Evolutionary conservation across 2,888 invertebrate genomes (phyloP), one percentile per base, ranked within the genome.

Genomic region (Diplazon laetatorius): DNA sequence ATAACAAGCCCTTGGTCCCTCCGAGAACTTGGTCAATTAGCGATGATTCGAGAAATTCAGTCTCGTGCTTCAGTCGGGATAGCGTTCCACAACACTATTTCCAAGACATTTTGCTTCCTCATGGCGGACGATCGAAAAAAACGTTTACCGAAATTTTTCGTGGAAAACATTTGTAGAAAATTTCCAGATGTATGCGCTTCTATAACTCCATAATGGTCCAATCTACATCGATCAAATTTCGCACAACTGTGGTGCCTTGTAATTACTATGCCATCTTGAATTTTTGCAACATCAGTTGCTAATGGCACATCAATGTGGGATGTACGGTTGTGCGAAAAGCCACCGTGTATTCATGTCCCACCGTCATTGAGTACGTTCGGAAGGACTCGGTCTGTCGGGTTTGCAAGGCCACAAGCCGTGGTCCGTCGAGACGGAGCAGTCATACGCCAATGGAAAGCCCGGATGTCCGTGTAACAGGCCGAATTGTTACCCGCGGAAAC

Each of bases 21-120:
- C 39, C 42, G 25, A 66, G 39, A 55, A 59, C 46, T 59, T 30
- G 18, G 5, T 48, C 48, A 65, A 65, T 65, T 65, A 59, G 48
- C 30, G 8, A 65, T 39, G 22, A 0, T 18, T 1, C 22, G 48
- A 16, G 57, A 73, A 1, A 22, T 14, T 39, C 22, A n/a, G n/a
- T 30, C 35, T 37, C 12, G 22, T 14, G 4, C 8, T 16, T 50
- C 42, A 30, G 30, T 14, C 10, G 5, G n/a, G 48, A 65, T 12
- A 46, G 12, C 37, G 39, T n/a, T n/a, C n/a, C n/a, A n/a, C n/a
- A n/a, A n/a, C n/a, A n/a, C n/a, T n/a, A n/a, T n/a, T n/a, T n/a
- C n/a, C n/a, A n/a, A n/a, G n/a, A n/a, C n/a, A n/a, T n/a, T n/a
- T n/a, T n/a, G n/a, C n/a, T n/a, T n/a, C n/a, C n/a, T n/a, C n/a